phyloP scores from a whole-genome alignment of 2,113 vertebrate genomes.

The Candoia aspera region DNA sequence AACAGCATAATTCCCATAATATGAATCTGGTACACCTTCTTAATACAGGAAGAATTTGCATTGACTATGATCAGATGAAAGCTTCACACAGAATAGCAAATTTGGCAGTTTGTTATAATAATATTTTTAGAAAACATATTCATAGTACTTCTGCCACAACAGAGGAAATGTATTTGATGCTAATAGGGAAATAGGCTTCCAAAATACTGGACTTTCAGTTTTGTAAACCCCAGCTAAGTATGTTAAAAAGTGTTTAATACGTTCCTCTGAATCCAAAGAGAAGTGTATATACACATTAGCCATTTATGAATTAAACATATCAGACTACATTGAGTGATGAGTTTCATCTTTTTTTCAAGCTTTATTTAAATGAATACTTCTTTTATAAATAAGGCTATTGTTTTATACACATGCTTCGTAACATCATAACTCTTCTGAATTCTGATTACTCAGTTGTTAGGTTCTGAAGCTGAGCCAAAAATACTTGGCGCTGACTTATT shows the following conservation, averaged over 20 bases:
- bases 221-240: background rate
- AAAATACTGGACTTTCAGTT: background rate
- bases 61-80: background rate
- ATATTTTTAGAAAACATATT: background rate
- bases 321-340: background rate
- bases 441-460: slow-evolving; percentile 10
- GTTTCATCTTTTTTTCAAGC: background rate
- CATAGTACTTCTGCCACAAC: background rate
- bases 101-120: background rate
- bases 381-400: background rate
- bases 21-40: background rate
- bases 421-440: background rate
- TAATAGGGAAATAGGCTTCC: background rate
- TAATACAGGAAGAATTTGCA: background rate
- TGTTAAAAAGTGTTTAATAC: background rate
- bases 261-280: background rate
- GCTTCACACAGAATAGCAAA: background rate
- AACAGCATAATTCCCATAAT: background rate
- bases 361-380: background rate
- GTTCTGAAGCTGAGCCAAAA: background rate
- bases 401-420: slow-evolving; percentile 6
- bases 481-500: slow-evolving; percentile 1
- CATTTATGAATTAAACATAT: background rate
- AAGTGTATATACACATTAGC: background rate
- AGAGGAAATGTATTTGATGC: background rate